Base-by-base conservation (phyloP, 2,797 vertebrate genomes). In the Rhinoraja longicauda region DNA sequence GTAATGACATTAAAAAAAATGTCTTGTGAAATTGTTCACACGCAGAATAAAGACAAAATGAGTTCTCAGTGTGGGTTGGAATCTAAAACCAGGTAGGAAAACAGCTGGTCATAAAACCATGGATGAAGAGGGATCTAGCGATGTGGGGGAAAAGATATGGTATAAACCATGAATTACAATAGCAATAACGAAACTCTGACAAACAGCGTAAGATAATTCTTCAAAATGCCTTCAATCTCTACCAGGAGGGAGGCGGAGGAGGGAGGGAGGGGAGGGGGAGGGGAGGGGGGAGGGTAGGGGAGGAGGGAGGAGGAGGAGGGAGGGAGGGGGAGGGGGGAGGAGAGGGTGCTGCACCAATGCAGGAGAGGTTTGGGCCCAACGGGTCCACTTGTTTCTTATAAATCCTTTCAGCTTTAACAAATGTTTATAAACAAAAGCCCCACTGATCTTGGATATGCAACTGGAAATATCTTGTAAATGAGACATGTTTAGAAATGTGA, bases 381-480 rank as follows among this genome's bases (percentile, higher is more conserved):
- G n/a, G n/a, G n/a, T n/a, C n/a, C n/a, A n/a, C n/a, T n/a, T n/a
- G n/a, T n/a, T n/a, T 73, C 24, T 70, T 73, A 36, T 91, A 70
- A 73, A 91, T 17, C 13, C 64, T 45, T 90, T 36, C 88, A 90
- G 24, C 67, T 91, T 72, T 73, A 73, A 73, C 10, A 24, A 73
- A 36, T 24, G 67, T 32, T 39, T 8, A 29, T 57, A 75, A 92
- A 92, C 70, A 92, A 92, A 75, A 67, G 90, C 70, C 26, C 39
- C 26, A 53, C 24, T 70, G 88, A 91, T 92, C 90, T 92, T 92
- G 90, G 70, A 75, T 9, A 13, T 12, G 45, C 45, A 92, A 53
- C 39, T 75, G 90, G 90, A 75, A 73, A 92, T 73, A 92, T 26
- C 64, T 92, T 92, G 39, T 73, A 92, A 92, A 92, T 75, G 39